A percentile compares a stretch with the other conserved stretches of the same genome.
phyloP scores from a whole-genome alignment of 2,113 vertebrate genomes.

The Tragulus kanchil region DNA sequence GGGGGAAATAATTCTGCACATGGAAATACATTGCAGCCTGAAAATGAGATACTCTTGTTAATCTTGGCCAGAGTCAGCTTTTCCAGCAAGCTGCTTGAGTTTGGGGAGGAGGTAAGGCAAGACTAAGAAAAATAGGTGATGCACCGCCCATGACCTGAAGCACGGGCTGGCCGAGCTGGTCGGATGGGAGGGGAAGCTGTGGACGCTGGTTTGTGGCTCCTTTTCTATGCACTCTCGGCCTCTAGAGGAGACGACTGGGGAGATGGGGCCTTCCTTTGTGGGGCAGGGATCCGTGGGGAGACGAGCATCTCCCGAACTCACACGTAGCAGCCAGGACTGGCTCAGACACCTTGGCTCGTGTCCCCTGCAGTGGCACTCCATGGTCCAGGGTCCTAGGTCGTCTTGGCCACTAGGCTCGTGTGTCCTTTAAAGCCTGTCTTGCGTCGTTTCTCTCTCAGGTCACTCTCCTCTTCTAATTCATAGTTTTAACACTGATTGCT shows the following conservation, averaged over 20 bases:
- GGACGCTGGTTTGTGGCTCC: fast-evolving
- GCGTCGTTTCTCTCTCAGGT: background rate
- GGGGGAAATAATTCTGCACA: background rate
- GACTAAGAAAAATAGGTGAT: background rate
- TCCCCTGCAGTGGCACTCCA: background rate
- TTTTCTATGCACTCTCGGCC: fast-evolving
- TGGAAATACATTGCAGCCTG: background rate
- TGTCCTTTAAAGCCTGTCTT: background rate
- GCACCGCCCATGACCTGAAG: fast-evolving
- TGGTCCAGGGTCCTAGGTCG: fast-evolving
- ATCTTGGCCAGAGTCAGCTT: background rate
- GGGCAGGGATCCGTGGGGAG: fast-evolving
- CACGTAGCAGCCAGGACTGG: fast-evolving
- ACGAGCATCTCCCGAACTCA: fast-evolving
- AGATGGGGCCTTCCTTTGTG: background rate
- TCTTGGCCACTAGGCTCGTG: fast-evolving
- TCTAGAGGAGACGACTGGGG: fast-evolving
- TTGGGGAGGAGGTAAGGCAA: background rate
- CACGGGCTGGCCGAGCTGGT: background rate
- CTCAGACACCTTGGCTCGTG: fast-evolving
- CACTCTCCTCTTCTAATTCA: background rate
- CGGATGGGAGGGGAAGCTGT: fast-evolving
- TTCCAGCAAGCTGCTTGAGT: background rate
- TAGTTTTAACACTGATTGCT: background rate
- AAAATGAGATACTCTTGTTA: background rate